Evolutionary conservation across 1,140 invertebrate genomes (phyloP).

Genomic region (Tachypleus tridentatus): DNA sequence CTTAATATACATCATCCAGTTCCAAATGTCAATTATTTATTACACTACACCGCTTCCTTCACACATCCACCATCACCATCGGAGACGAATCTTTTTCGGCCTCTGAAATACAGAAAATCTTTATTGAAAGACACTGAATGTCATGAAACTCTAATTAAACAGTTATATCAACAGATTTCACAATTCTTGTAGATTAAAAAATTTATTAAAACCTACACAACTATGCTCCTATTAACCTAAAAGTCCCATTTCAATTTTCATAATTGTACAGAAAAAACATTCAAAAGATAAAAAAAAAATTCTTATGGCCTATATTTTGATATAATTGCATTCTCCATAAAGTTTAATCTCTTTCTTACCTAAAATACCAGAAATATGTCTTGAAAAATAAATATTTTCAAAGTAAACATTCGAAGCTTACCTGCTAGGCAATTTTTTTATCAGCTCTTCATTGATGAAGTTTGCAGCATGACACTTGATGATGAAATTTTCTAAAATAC

Average conservation of each 20-base stretch:
- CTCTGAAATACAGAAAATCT: slow-evolving; percentile 42
- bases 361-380: not conserved
- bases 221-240: no score
- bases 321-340: no score
- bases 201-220: no score
- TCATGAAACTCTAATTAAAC: not conserved
- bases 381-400: not conserved
- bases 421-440: slow-evolving; percentile 62
- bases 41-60: slow-evolving; percentile 41
- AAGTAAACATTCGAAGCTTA: slow-evolving; percentile 31
- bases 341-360: no score
- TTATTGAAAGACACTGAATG: slow-evolving; percentile 7
- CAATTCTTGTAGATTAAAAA: no score
- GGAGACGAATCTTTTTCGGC: slow-evolving; percentile 84
- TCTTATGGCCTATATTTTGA: no score
- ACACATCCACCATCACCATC: slow-evolving; percentile 78
- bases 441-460: slow-evolving; percentile 52
- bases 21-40: no score
- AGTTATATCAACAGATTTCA: not conserved
- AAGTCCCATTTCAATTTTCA: no score
- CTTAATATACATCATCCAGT: no score
- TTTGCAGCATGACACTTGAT: slow-evolving; percentile 53
- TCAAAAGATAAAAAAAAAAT: no score
- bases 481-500: slow-evolving; percentile 69
- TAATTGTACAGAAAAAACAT: not conserved